These are phyloP conservation scores for Cryptoblepharus egeriae DNA, from an alignment of 2,797 vertebrate genomes.

Conservation along the genomic window DNA sequence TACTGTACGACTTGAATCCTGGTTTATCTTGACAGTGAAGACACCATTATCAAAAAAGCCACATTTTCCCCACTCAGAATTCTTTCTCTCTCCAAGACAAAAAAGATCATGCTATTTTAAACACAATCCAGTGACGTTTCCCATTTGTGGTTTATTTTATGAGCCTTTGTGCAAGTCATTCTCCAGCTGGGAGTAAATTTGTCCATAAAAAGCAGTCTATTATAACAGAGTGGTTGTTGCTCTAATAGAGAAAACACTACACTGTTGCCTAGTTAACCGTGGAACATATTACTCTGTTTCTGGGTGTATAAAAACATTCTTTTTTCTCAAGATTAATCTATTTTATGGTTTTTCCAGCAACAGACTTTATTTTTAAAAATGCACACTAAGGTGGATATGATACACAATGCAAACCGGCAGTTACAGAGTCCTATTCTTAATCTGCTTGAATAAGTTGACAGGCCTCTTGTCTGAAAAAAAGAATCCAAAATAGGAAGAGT, in stretches of 20 bases:
- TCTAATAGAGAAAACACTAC: conserved; percentile 33
- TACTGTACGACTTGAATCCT: background rate
- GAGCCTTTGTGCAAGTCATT: conserved; percentile 7
- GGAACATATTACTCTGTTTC: conserved; percentile 49
- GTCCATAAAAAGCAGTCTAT: conserved; percentile 20
- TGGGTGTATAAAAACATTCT: conserved; percentile 15
- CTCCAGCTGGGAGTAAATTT: conserved; percentile 4
- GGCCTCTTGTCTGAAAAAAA: background rate
- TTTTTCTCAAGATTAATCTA: background rate
- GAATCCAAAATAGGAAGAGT: background rate
- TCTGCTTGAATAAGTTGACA: conserved; percentile 5
- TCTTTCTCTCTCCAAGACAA: background rate
- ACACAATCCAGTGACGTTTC: conserved; percentile 9
- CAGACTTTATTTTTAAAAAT: background rate
- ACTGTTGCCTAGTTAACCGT: conserved; percentile 34
- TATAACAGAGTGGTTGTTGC: conserved; percentile 13
- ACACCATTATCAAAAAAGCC: background rate
- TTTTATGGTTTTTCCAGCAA: conserved; percentile 41
- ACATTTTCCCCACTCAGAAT: background rate
- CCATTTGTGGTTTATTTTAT: conserved; percentile 27
- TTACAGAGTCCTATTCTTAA: background rate
- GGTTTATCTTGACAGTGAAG: background rate
- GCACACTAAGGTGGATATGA: background rate
- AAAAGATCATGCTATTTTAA: background rate
- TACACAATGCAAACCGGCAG: background rate